Evolutionary conservation across 2,888 invertebrate genomes (phyloP), one percentile per base, ranked within the genome.

Genomic region (Drosophila acutilabella): DNA sequence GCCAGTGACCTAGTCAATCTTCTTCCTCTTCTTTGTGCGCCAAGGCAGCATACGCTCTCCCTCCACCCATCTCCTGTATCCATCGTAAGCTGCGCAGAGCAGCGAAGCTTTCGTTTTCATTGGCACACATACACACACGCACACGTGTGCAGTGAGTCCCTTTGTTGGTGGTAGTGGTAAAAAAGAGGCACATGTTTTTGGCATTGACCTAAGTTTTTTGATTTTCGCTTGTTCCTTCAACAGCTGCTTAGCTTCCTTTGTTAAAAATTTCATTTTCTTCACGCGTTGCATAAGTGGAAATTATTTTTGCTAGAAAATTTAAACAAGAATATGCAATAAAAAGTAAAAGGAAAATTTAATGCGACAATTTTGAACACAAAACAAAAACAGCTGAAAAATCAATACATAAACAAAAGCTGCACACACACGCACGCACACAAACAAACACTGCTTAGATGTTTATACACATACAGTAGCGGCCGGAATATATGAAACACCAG

Each of bases 51-150:
- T 47, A 30, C 53, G 36, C 20, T 20, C 33, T 1, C 40, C 16
- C 14, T 7, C 14, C 26, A 23, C 30, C 16, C 16, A n/a, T 36
- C 26, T 33, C 38, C 26, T 11, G 13, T 20, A 11, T 40, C 40
- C 20, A n/a, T 23, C 13, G 6, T 11, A 50, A 40, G 16, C 50
- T 78, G 74, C 71, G 74, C 72, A 82, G 33, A 30, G 26, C 52
- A 53, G 84, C 81, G 13, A 5, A 53, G 85, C 88, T 88, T 87
- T 87, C 84, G 68, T 30, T 87, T 86, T 86, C 80, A 54, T 54
- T 77, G 68, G 41, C n/a, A 23, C 38, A 30, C 42, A 41, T n/a
- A 47, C 26, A 52, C 18, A 51, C 42, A 56, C 14, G 53, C 45
- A 45, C 26, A 38, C 18, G 26, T 45, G 26, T n/a, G 44, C 33